Percentiles rank a stretch among this genome's conserved stretches.
These are phyloP conservation scores for Riparia riparia DNA, from an alignment of 2,113 vertebrate species.

Conservation along the genomic window DNA sequence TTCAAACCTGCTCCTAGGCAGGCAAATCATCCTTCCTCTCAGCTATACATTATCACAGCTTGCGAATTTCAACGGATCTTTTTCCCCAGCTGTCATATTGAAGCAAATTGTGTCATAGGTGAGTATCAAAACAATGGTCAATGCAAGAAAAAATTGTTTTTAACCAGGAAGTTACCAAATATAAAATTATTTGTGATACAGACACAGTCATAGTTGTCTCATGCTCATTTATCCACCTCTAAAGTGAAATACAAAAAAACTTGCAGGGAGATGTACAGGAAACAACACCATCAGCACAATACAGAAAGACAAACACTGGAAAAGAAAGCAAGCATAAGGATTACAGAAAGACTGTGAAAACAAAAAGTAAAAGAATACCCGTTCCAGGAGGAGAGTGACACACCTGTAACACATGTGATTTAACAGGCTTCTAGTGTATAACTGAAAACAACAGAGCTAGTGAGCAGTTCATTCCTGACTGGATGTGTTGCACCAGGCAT, in stretches of 20 bases:
- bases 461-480: not conserved
- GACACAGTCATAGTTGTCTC: not conserved
- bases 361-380: not conserved
- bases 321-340: not conserved
- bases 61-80: not conserved
- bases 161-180: not conserved
- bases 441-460: not conserved
- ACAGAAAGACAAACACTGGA: not conserved
- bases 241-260: not conserved
- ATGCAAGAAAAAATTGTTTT: not conserved
- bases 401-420: not conserved
- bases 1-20: conserved; percentile 3
- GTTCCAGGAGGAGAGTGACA: not conserved
- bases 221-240: not conserved
- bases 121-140: not conserved
- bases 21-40: not conserved
- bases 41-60: not conserved
- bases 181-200: not conserved
- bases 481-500: not conserved
- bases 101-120: not conserved
- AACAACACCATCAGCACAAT: not conserved
- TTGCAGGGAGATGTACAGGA: not conserved
- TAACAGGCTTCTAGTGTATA: not conserved
- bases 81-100: not conserved
- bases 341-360: not conserved